These are phyloP conservation scores for Acanthisitta chloris DNA, from an alignment of 2,113 vertebrate species.

Conservation along the genomic window DNA sequence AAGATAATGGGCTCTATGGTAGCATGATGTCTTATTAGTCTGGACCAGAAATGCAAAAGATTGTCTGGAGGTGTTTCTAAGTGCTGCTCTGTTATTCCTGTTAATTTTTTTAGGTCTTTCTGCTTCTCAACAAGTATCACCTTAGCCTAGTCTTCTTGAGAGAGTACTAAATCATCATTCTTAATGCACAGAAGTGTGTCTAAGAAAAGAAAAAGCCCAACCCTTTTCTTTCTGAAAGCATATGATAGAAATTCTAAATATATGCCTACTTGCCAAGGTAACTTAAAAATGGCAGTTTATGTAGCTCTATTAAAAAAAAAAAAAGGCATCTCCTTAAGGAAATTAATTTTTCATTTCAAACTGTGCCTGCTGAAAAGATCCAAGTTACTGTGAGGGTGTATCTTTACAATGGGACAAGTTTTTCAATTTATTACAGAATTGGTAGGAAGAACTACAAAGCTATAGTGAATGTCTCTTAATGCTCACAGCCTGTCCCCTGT, in stretches of 20 bases:
- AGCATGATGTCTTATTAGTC: neutral
- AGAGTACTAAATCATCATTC: neutral
- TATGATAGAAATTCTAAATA: neutral
- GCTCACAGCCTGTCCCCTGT: fast-evolving
- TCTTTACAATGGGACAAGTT: neutral
- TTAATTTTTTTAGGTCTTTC: neutral
- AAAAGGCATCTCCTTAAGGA: neutral
- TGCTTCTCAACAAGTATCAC: neutral
- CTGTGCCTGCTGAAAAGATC: neutral
- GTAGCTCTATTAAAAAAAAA: neutral
- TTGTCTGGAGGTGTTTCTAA: neutral
- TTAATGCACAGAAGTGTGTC: neutral
- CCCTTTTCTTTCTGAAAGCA: neutral
- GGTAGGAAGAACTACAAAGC: neutral
- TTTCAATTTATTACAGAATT: neutral
- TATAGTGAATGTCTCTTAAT: neutral
- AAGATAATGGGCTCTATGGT: neutral
- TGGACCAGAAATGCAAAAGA: neutral
- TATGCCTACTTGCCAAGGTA: neutral
- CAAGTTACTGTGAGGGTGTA: neutral
- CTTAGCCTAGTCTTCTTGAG: neutral
- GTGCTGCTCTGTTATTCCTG: neutral
- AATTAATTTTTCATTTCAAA: neutral
- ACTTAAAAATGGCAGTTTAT: neutral
- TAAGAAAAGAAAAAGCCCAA: neutral